Percentiles rank a stretch among this genome's conserved stretches.
Conservation (phyloP, 2,888 invertebrate genomes). For the Ormyrus nitidulus region DNA sequence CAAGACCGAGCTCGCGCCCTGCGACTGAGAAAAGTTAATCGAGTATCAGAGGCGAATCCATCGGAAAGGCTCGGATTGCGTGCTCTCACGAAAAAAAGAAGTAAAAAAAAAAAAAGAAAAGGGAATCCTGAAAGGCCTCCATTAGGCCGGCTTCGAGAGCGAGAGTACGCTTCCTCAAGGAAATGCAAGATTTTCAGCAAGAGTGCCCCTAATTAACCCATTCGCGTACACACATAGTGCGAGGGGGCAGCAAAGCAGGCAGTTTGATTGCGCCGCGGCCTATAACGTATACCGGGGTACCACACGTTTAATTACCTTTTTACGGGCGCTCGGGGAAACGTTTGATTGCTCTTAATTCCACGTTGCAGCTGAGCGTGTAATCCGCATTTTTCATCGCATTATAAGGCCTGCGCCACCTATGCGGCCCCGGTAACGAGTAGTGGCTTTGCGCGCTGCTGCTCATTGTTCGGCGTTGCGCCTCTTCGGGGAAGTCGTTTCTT, state of each 20-base stretch:
- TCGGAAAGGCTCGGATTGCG: background rate
- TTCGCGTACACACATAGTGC: conserved; percentile 47
- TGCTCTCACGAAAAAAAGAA: conserved; percentile 7
- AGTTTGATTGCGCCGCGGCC: conserved; percentile 58
- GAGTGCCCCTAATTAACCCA: conserved; percentile 61
- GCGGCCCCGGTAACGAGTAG: too few relatives aligned
- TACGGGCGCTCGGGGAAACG: conserved; percentile 54
- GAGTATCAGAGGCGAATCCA: conserved; percentile 28
- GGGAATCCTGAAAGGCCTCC: conserved; percentile 40
- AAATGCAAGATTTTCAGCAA: conserved; percentile 53
- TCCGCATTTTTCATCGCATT: conserved; percentile 55
- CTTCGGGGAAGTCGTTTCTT: too few relatives aligned
- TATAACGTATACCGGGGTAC: too few relatives aligned
- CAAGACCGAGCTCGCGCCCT: background rate
- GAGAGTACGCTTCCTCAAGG: conserved; percentile 22
- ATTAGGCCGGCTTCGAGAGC: conserved; percentile 13
- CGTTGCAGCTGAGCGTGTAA: conserved; percentile 61
- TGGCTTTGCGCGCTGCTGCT: too few relatives aligned
- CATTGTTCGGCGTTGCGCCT: too few relatives aligned
- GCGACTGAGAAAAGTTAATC: conserved; percentile 43
- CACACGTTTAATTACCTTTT: conserved; percentile 62
- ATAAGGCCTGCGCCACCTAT: conserved; percentile 31
- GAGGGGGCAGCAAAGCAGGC: conserved; percentile 41
- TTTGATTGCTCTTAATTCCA: conserved; percentile 64
- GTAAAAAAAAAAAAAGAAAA: background rate